Percentiles rank a stretch among this genome's conserved stretches.
phyloP scores from a whole-genome alignment of 2,888 invertebrate genomes.

The Caenorhabditis macrosperma region DNA sequence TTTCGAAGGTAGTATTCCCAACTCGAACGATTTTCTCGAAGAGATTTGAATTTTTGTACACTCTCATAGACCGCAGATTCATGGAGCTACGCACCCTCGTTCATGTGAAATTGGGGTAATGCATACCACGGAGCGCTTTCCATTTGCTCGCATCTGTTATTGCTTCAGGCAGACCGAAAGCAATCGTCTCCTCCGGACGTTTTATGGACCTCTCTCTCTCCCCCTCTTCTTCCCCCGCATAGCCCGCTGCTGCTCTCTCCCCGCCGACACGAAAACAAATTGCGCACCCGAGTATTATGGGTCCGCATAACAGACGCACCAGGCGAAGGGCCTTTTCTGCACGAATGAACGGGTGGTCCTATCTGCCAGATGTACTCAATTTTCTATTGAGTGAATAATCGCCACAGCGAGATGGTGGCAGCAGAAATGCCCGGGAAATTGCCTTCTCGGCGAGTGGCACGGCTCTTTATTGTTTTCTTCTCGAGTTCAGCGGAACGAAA shows the following conservation, averaged over 20 bases:
- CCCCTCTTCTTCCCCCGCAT: not conserved
- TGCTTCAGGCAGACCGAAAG: not conserved
- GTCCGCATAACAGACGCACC: conserved; percentile 14
- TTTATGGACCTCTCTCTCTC: conserved; percentile 27
- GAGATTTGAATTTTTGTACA: no score
- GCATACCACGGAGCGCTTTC: not conserved
- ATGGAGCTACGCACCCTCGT: no score
- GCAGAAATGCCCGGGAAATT: no score
- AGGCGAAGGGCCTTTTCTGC: conserved; percentile 5
- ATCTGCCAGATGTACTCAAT: not conserved
- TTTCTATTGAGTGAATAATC: not conserved
- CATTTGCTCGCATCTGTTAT: not conserved
- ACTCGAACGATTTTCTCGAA: no score
- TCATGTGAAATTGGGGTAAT: no score
- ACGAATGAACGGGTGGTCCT: not conserved
- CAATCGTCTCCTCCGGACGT: not conserved
- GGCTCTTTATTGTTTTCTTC: no score
- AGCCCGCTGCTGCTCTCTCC: not conserved
- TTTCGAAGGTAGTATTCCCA: not conserved
- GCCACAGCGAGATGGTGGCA: not conserved
- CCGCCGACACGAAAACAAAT: conserved; percentile 17
- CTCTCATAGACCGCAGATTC: no score
- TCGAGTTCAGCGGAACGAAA: no score
- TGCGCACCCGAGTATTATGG: conserved; percentile 38
- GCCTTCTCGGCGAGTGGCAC: no score